Base-by-base conservation (phyloP, 2,797 vertebrate species). In the Apogon hyalosoma region DNA sequence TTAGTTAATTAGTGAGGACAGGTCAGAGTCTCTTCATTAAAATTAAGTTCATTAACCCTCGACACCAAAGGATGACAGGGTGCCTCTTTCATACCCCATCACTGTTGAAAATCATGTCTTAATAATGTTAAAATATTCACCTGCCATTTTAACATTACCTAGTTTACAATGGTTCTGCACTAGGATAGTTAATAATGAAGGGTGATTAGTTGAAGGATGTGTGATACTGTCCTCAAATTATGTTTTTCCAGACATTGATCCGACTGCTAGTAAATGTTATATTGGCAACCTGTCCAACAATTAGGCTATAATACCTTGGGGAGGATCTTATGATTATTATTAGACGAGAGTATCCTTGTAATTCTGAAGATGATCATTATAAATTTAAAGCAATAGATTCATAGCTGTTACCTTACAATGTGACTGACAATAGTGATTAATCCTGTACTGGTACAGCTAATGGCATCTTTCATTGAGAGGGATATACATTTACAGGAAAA, bases 1-100 rank as follows among this genome's bases (percentile, higher is more conserved):
- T 68, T 69, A 52, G 51, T 80, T 86, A 85, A 91, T 88, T 80
- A 85, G 62, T 43, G 11, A 75, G 56, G 69, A 77, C 68, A 73
- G 84, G 73, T 79, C 84, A 74, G 51, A 63, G 57, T 73, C 61
- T 87, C 72, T 73, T 78, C 63, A 73, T 84, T 74, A 74, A 42
- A 81, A 67, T 77, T 52, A 70, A 77, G 80, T 85, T 84, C 80
- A 80, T 83, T 84, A 84, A 79, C 78, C 73, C 79, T 73, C 11
- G 1, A 46, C n/a, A 39, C 67, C 67, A 75, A 47, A 48, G 18
- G 58, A 54, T 16, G 1, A 66, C 15, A 36, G 73, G 55, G 43
- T 31, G 47, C 18, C 64, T 69, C 63, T 60, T 73, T 80, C 21
- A 63, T 73, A 42, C 74, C 63, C 59, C 41, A 50, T 73, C 56